These are phyloP conservation scores for Heterotis niloticus DNA, from an alignment of 2,113 vertebrate genomes.

Conservation along the genomic window DNA sequence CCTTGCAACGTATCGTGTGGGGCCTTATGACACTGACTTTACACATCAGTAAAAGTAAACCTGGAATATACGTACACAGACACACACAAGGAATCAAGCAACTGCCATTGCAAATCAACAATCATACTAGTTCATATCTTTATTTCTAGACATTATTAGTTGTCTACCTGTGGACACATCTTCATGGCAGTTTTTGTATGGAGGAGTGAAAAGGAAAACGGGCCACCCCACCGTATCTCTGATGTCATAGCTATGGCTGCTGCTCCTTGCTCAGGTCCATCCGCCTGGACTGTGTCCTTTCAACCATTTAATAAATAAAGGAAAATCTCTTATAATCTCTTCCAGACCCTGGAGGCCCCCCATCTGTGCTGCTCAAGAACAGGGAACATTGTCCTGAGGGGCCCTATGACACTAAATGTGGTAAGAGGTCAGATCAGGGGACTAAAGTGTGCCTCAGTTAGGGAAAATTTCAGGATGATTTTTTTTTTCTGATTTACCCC, in stretches of 20 bases:
- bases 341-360: conserved; percentile 31
- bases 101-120: too few species aligned
- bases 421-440: too few species aligned
- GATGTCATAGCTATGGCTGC: conserved; percentile 33
- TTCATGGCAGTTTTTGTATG: not conserved
- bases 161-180: not conserved
- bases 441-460: too few species aligned
- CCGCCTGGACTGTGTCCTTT: conserved; percentile 55
- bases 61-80: too few species aligned
- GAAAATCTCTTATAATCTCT: conserved; percentile 64
- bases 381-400: not conserved
- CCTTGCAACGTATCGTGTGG: not conserved
- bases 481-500: too few species aligned
- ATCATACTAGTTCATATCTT: not conserved
- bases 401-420: not conserved
- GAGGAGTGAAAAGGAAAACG: not conserved
- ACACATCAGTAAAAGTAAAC: not conserved
- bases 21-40: not conserved
- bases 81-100: too few species aligned
- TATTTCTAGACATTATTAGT: not conserved
- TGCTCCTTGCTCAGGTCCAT: conserved; percentile 61
- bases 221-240: not conserved
- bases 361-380: conserved; percentile 49
- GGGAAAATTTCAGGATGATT: too few species aligned
- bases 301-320: conserved; percentile 65